Percentiles rank a stretch among this genome's conserved stretches.
Evolutionary conservation across 2,888 invertebrate species (phyloP).

Genomic region (Drosophila borborema): DNA sequence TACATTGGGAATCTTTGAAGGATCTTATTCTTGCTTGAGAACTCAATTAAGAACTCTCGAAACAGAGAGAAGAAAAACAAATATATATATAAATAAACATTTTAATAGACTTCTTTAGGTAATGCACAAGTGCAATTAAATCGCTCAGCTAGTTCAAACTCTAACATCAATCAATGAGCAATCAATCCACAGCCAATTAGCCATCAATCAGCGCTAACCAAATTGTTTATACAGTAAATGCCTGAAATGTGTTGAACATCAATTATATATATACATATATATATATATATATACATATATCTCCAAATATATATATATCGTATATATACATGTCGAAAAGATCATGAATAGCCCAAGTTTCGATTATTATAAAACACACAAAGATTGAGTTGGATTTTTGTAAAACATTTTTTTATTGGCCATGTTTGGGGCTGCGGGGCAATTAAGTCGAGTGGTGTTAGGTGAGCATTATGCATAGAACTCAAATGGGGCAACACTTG

Average conservation of each 20-base stretch:
- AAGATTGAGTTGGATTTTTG: neutral
- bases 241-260: neutral
- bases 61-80: too few relatives aligned
- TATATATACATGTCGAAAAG: neutral
- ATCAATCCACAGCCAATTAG: slow-evolving; percentile 10
- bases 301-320: too few relatives aligned
- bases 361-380: neutral
- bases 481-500: slow-evolving; percentile 12
- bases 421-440: neutral
- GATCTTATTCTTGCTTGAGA: too few relatives aligned
- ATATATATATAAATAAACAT: neutral
- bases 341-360: neutral
- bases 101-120: neutral
- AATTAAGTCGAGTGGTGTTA: slow-evolving; percentile 1
- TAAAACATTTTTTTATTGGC: slow-evolving; percentile 16
- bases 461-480: neutral
- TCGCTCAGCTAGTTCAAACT: neutral
- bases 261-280: neutral
- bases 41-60: too few relatives aligned
- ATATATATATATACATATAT: neutral
- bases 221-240: neutral
- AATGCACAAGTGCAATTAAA: neutral
- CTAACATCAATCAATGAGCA: neutral
- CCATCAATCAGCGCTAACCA: neutral
- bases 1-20: too few relatives aligned